These are phyloP conservation scores for Hypsopygia costalis DNA, from an alignment of 2,888 invertebrate species.

Conservation along the genomic window DNA sequence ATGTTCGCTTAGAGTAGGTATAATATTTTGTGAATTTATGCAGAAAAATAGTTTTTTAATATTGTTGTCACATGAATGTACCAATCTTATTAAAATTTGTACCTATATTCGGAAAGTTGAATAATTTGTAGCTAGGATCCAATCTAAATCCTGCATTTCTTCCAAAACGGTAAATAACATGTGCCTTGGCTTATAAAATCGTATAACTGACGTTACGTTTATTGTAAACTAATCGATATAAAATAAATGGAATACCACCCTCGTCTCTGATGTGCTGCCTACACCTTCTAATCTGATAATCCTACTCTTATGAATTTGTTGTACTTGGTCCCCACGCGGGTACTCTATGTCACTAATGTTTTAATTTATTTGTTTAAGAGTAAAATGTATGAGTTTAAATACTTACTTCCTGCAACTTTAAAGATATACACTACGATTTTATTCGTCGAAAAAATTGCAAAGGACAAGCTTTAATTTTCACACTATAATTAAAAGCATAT, in stretches of 20 bases:
- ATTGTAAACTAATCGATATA: conserved; percentile 47
- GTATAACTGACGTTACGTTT: conserved; percentile 65
- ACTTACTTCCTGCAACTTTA: conserved; percentile 9
- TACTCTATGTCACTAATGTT: neutral
- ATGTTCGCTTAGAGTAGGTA: conserved; percentile 78
- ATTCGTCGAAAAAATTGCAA: too few species aligned
- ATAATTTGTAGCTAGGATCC: conserved; percentile 79
- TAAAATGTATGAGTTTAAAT: neutral
- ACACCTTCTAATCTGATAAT: conserved; percentile 22
- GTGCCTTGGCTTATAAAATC: conserved; percentile 76
- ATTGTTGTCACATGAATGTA: conserved; percentile 80
- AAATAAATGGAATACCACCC: conserved; percentile 32
- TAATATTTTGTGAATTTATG: conserved; percentile 78
- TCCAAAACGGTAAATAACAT: conserved; percentile 68
- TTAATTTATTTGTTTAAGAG: neutral
- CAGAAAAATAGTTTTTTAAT: conserved; percentile 80
- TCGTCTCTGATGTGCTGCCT: conserved; percentile 57
- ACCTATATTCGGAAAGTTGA: conserved; percentile 80
- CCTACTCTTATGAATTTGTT: conserved; percentile 1
- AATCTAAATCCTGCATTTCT: conserved; percentile 76
- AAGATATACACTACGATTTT: too few species aligned
- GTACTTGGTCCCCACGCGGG: conserved; percentile 1
- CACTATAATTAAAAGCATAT: too few species aligned
- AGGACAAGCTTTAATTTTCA: too few species aligned
- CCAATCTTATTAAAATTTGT: conserved; percentile 78